Evolutionary conservation across 2,797 vertebrate genomes (phyloP).

Genomic region (Spondyliosoma cantharus): DNA sequence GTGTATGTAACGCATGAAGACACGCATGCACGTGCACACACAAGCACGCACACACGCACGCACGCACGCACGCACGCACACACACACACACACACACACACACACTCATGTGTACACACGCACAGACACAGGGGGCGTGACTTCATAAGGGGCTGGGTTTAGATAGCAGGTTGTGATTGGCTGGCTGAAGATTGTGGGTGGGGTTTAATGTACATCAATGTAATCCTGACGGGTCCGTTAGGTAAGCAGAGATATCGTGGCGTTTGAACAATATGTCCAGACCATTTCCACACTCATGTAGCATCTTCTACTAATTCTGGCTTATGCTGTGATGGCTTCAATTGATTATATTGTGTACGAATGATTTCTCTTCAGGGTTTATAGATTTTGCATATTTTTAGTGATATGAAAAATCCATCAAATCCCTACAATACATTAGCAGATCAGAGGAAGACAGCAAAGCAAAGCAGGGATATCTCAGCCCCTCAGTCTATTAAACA

Average conservation of each 20-base stretch:
- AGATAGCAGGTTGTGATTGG: constrained; percentile 33
- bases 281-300: neutral
- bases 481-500: neutral
- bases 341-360: neutral
- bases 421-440: neutral
- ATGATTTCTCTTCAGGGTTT: neutral
- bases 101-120: constrained; percentile 7
- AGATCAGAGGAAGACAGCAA: neutral
- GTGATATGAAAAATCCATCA: neutral
- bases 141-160: constrained; percentile 30
- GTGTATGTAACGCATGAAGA: too few species aligned
- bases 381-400: neutral
- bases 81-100: constrained; percentile 12
- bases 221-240: neutral
- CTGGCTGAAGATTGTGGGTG: neutral
- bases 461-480: neutral
- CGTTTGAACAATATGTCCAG: neutral
- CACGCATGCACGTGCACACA: too few species aligned
- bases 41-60: constrained; percentile 1
- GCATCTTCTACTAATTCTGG: neutral
- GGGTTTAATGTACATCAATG: constrained; percentile 4
- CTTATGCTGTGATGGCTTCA: neutral
- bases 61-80: constrained; percentile 15
- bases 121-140: neutral
- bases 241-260: neutral